Base-by-base conservation (phyloP, 2,888 invertebrate species). In the Myathropa florea region DNA sequence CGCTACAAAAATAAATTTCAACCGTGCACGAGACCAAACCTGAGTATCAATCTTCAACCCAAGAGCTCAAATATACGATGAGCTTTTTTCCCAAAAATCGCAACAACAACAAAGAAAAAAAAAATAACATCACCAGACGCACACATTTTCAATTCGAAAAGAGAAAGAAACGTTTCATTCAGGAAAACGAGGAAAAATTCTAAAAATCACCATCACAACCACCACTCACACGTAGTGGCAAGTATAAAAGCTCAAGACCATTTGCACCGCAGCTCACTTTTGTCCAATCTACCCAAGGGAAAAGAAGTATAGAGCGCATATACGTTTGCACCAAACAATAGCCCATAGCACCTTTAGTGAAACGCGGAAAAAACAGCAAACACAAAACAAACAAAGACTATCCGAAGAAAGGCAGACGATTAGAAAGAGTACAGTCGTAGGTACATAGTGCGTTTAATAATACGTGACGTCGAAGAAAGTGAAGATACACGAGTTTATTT, bases 241-340 rank as follows among this genome's bases (percentile, higher is more conserved):
- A 53, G 36, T 86, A 86, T 86, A 86, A 79, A 86, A 83, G 79
- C 61, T 60, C 4, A 73, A 78, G 75, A 78, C 64, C 26, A 55
- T 86, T 75, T 71, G 70, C 83, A 79, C 55, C 78, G 70, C 86
- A 86, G 91, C 91, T 92, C 92, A 92, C 91, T 92, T 91, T 91
- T 92, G 90, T 92, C 90, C 89, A 91, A 91, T 90, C 90, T 84
- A 89, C 89, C 90, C 89, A 90, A 90, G 89, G 90, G 91, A 88
- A 90, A 88, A 90, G 88, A 89, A 89, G 89, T 89, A 46, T 7
- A 83, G 59, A 70, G 33, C 59, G 71, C 36, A 73, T n/a, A 12
- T 12, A 33, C n/a, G 14, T 4, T 33, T 14, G 33, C 61, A 61
- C 24, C 12, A 65, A 14, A 53, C 21, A 14, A 59, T 28, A 53